Conservation (phyloP, 2,797 vertebrate species). For the Loris lydekkerianus region DNA sequence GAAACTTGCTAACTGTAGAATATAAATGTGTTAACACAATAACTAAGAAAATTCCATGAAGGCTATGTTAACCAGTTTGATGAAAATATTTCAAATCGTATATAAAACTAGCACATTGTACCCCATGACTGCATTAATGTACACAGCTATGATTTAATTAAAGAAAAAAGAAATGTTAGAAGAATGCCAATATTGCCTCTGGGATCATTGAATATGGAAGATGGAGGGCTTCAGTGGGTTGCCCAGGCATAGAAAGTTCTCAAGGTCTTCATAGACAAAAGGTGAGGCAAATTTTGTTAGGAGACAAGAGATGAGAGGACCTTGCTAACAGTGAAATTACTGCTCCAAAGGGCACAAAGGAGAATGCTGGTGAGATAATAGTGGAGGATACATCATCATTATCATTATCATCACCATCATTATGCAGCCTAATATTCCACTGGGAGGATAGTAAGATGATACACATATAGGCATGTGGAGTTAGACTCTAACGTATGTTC, state of each 20-base stretch:
- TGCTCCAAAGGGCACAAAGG: not conserved
- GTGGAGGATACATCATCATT: not conserved
- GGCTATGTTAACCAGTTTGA: no score
- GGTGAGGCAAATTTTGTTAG: not conserved
- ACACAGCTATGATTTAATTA: no score
- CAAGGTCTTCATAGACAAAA: not conserved
- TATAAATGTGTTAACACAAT: no score
- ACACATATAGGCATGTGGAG: not conserved
- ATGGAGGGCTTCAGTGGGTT: not conserved
- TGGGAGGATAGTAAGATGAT: not conserved
- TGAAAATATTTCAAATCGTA: no score
- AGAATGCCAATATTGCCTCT: not conserved
- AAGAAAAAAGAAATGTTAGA: constrained; percentile 2
- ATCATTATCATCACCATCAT: not conserved
- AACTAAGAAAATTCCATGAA: no score
- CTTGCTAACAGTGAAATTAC: not conserved
- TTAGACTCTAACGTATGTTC: not conserved
- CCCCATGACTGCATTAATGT: no score
- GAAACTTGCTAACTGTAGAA: no score
- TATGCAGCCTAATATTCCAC: not conserved
- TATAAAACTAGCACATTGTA: no score
- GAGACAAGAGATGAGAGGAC: not conserved
- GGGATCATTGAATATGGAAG: not conserved
- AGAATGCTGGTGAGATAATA: not conserved
- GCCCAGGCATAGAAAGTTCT: not conserved